These are phyloP conservation scores for Phalacrocorax pelagicus DNA, from an alignment of 2,113 vertebrate genomes.

Conservation along the genomic window DNA sequence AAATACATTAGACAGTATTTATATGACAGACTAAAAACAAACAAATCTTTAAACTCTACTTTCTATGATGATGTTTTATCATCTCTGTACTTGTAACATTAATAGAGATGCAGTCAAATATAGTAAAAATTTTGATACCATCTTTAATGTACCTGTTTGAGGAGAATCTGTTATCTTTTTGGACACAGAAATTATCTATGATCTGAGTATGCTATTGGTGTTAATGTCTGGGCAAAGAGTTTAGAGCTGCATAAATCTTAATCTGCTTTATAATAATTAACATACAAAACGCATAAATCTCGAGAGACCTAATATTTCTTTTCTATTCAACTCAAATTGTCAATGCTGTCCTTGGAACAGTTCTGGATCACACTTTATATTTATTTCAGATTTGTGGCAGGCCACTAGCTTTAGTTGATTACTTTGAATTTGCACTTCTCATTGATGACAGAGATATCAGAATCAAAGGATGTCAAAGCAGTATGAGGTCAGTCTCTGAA, in stretches of 20 bases:
- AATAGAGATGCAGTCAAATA: background rate
- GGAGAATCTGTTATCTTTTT: background rate
- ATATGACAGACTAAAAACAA: background rate
- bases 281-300: background rate
- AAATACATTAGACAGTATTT: background rate
- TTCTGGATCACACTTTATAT: background rate
- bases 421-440: background rate
- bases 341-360: background rate
- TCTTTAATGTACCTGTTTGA: background rate
- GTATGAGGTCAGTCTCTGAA: background rate
- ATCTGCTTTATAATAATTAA: background rate
- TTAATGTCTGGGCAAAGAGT: background rate
- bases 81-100: background rate
- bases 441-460: background rate
- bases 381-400: background rate
- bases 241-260: background rate
- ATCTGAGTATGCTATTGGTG: background rate
- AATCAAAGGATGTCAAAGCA: background rate
- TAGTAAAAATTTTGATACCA: background rate
- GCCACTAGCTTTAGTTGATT: background rate
- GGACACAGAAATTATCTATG: background rate
- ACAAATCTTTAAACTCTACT: background rate
- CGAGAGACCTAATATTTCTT: accelerated
- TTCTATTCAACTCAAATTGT: background rate
- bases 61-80: background rate